These are phyloP conservation scores for Echinops telfairi DNA, from an alignment of 2,113 vertebrate genomes.

Conservation along the genomic window DNA sequence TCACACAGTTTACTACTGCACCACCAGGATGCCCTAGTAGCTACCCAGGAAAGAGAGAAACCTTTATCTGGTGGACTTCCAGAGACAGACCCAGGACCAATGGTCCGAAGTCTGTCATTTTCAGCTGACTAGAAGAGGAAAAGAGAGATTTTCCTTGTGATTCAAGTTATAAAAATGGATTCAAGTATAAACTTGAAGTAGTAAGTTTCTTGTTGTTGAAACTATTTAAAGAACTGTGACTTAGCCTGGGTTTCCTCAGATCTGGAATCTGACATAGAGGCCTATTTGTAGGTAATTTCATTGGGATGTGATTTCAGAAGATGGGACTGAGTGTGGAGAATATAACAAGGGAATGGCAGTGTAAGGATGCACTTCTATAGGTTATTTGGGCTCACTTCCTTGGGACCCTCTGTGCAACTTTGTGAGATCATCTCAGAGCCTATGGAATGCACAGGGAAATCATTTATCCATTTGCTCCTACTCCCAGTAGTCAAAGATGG, in stretches of 20 bases:
- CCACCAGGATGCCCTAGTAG: no score
- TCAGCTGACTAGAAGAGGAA: no score
- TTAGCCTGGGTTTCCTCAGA: background rate
- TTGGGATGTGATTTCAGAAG: background rate
- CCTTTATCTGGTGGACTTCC: no score
- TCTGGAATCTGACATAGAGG: background rate
- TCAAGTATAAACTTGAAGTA: no score
- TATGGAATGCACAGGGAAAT: background rate
- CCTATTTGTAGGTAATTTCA: background rate
- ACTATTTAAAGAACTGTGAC: background rate
- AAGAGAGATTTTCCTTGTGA: no score
- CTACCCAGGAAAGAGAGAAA: no score
- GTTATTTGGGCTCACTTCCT: accelerated
- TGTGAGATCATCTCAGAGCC: background rate
- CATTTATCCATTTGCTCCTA: no score
- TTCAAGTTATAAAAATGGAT: no score
- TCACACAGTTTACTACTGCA: no score
- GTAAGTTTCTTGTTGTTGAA: background rate
- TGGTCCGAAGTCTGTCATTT: no score
- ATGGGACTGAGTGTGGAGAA: background rate
- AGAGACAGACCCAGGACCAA: no score
- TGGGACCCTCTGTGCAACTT: background rate
- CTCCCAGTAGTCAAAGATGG: background rate
- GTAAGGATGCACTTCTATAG: accelerated
- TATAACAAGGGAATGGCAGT: background rate